Evolutionary conservation across 2,113 vertebrate species (phyloP), one percentile per base, ranked within the genome.

Genomic region (Neolamprologus caudopunctatus): DNA sequence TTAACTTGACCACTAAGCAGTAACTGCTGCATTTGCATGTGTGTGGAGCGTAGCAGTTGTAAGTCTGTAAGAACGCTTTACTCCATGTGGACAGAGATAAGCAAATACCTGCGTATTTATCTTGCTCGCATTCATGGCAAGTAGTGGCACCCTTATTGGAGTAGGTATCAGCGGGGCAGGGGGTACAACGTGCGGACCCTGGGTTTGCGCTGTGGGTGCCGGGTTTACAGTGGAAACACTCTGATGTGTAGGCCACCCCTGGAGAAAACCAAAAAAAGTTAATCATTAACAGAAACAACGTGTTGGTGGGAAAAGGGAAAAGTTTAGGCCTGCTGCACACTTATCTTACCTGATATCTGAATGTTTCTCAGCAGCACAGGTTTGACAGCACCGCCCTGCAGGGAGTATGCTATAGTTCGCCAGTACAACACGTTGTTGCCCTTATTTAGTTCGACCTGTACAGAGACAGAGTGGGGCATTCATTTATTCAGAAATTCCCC

Each of bases 371-470:
- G 91, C 55, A 98, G 96, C 92, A 98, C 98, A 0, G 98, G 97
- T 75, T 98, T 98, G 79, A 97, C 95, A 17, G 92, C 88, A 24
- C 89, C 96, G 61, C 90, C 91, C 94, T 92, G 96, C 55, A 98
- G 79, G 2, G 96, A 95, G 90, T 97, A 98, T 2, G 96, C 96
- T 0, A 97, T 97, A 81, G 97, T 98, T 90, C 97, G 97, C 98
- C 98, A 99, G 58, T 97, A 99, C 50, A 99, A 95, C 54, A 99
- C 98, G 9, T 99, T 99, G 89, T 97, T 99, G 61, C 98, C 98
- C 1, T 91, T 96, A 75, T 94, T 98, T 81, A 99, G 91, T 28
- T 97, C 91, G 2, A 97, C 94, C 98, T 99, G 87, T 73, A 86
- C 12, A 84, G 26, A 84, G 82, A 8, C 7, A 40, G 35, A 37